A percentile compares a stretch with the other conserved stretches of the same genome.
phyloP scores from a whole-genome alignment of 1,140 invertebrate species.

The Zophobas morio region DNA sequence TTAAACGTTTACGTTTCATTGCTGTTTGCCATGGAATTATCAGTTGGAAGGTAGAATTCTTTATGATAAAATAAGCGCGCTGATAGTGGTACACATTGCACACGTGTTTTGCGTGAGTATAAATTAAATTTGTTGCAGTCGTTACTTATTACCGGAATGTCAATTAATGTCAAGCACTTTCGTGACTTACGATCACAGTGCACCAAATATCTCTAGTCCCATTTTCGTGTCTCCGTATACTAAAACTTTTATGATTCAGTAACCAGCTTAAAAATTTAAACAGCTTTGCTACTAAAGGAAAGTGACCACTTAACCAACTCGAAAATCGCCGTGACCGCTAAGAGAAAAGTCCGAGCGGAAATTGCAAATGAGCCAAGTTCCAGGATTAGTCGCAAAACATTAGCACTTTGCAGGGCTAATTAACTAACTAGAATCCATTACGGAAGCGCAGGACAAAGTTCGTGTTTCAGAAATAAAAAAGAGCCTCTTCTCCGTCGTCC shows the following conservation, averaged over 20 bases:
- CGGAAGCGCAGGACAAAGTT: conserved; percentile 7
- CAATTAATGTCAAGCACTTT: conserved; percentile 9
- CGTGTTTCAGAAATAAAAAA: conserved; percentile 27
- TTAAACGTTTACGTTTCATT: too few species aligned
- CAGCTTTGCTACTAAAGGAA: not conserved
- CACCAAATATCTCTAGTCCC: not conserved
- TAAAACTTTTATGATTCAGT: not conserved
- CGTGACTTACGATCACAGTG: not conserved
- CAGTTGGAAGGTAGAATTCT: too few species aligned
- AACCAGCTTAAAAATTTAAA: conserved; percentile 7
- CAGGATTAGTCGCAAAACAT: conserved; percentile 35
- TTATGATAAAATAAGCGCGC: too few species aligned
- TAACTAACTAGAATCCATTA: conserved; percentile 24
- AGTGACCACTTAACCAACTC: conserved; percentile 4
- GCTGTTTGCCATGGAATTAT: too few species aligned
- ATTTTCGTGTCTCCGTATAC: not conserved
- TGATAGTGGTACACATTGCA: not conserved
- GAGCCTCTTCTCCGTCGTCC: not conserved
- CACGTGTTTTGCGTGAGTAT: not conserved
- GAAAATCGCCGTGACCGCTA: not conserved
- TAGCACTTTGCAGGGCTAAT: conserved; percentile 31
- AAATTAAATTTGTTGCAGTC: not conserved
- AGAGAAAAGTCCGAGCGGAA: conserved; percentile 1
- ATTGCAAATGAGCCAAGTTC: conserved; percentile 13
- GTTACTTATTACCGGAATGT: not conserved